Conservation (phyloP, 35 echinoderm and acorn worm genomes). For the Patiria miniata region DNA sequence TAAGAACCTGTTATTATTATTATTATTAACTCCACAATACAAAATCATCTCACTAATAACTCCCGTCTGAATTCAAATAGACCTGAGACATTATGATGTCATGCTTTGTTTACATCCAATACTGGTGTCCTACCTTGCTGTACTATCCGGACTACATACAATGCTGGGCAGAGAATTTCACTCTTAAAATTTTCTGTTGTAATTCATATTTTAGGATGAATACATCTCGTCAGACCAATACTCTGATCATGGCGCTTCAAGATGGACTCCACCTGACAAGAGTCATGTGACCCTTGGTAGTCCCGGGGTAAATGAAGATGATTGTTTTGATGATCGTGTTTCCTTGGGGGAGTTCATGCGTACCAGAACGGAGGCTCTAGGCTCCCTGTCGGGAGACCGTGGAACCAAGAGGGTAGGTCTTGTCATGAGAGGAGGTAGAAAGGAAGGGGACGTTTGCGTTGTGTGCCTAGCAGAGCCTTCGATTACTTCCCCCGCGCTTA, state of each 20-base stretch:
- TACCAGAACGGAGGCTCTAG: slow-evolving; percentile 67
- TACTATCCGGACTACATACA: too few relatives aligned
- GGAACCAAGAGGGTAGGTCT: slow-evolving; percentile 47
- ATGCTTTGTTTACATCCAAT: too few relatives aligned
- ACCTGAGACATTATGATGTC: too few relatives aligned
- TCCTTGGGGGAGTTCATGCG: slow-evolving; percentile 67
- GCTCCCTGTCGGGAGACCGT: slow-evolving; percentile 72
- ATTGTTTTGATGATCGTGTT: slow-evolving; percentile 55
- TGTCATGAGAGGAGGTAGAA: neutral
- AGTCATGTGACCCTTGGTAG: slow-evolving; percentile 50
- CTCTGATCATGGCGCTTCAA: slow-evolving; percentile 27
- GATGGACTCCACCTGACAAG: slow-evolving; percentile 51
- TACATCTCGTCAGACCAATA: slow-evolving; percentile 63
- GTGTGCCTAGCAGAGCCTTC: too few relatives aligned
- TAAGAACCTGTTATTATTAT: too few relatives aligned
- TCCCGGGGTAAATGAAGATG: slow-evolving; percentile 15
- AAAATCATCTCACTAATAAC: too few relatives aligned
- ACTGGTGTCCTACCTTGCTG: too few relatives aligned
- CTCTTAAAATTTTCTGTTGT: neutral
- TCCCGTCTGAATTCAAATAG: too few relatives aligned
- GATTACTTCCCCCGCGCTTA: too few relatives aligned
- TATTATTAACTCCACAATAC: too few relatives aligned
- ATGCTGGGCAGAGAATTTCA: too few relatives aligned
- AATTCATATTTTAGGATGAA: slow-evolving; percentile 58
- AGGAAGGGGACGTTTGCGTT: too few relatives aligned